Evolutionary conservation across 2,797 vertebrate species (phyloP), one percentile per base, ranked within the genome.

Genomic region (Pseudochaenichthys georgianus): DNA sequence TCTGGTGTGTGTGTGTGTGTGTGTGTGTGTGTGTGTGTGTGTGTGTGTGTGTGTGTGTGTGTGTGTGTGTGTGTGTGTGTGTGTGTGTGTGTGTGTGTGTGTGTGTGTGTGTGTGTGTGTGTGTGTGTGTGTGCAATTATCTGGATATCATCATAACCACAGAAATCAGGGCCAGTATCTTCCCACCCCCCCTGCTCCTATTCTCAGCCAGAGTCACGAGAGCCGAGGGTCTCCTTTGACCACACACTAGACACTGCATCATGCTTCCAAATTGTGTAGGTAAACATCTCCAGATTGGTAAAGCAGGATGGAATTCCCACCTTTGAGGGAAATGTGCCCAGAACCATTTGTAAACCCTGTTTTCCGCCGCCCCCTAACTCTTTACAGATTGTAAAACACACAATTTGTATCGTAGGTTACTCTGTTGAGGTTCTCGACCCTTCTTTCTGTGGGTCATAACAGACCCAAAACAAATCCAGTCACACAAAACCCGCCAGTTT

Each of bases 111-210:
- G 70, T 76, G 70, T 62, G 42, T 86, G 43, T 61, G 28, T 34
- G 7, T 38, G 34, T 72, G 73, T 74, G 54, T 78, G 51, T 77
- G 1, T 61, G 69, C 75, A 86, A 92, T 93, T 92, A 92, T 93
- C 92, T 93, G 90, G 92, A 94, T 93, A 89, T 94, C 93, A 94
- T 96, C 91, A 90, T 87, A 93, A 93, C 91, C 94, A 93, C 88
- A 93, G 81, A 87, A 95, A 95, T 95, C 92, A 92, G 79, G 86
- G 89, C 87, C 86, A 92, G 90, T 64, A 89, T 94, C 93, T 93
- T 88, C 84, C 63, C 84, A 77, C 86, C 87, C 91, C 89, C 90
- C 92, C 90, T 85, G 79, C 86, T 92, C 81, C 91, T 88, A 92
- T 90, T 89, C 89, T 84, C 89, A 86, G 81, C 84, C 86, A 86